A percentile compares a stretch with the other conserved stretches of the same genome.
phyloP scores from a whole-genome alignment of 2,888 invertebrate genomes.

The Nomada ruficornis region DNA sequence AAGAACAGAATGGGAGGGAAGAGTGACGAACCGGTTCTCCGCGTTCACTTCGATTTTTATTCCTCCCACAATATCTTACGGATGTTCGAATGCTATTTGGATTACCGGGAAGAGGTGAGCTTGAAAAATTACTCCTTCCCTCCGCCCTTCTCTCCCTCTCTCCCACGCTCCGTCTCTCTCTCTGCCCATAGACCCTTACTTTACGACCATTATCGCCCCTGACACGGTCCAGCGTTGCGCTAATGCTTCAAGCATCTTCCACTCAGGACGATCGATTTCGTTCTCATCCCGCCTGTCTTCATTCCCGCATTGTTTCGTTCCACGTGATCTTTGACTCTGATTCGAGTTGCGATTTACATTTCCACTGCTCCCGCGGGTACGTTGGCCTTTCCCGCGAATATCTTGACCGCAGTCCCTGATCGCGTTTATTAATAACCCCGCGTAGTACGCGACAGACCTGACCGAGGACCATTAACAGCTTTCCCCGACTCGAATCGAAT shows the following conservation, averaged over 20 bases:
- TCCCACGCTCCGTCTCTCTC: neutral
- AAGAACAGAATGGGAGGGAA: slow-evolving; percentile 7
- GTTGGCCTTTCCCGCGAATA: too few species aligned
- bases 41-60: slow-evolving; percentile 70
- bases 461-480: slow-evolving; percentile 47
- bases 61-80: slow-evolving; percentile 71
- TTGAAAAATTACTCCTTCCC: slow-evolving; percentile 50
- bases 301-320: slow-evolving; percentile 2
- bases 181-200: slow-evolving; percentile 17
- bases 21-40: slow-evolving; percentile 66
- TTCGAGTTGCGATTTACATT: neutral
- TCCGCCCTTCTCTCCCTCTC: neutral
- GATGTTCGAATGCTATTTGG: slow-evolving; percentile 65
- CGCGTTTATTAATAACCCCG: slow-evolving; percentile 5
- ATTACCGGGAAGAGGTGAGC: slow-evolving; percentile 56
- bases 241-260: slow-evolving; percentile 46
- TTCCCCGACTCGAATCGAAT: slow-evolving; percentile 34
- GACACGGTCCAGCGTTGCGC: slow-evolving; percentile 52
- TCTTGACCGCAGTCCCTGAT: neutral
- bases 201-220: slow-evolving; percentile 56
- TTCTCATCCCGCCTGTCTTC: slow-evolving; percentile 15
- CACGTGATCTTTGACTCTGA: slow-evolving; percentile 40
- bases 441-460: neutral
- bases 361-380: neutral
- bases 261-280: slow-evolving; percentile 37